Conservation (phyloP, 2,888 invertebrate genomes). For the Aelia acuminata region DNA sequence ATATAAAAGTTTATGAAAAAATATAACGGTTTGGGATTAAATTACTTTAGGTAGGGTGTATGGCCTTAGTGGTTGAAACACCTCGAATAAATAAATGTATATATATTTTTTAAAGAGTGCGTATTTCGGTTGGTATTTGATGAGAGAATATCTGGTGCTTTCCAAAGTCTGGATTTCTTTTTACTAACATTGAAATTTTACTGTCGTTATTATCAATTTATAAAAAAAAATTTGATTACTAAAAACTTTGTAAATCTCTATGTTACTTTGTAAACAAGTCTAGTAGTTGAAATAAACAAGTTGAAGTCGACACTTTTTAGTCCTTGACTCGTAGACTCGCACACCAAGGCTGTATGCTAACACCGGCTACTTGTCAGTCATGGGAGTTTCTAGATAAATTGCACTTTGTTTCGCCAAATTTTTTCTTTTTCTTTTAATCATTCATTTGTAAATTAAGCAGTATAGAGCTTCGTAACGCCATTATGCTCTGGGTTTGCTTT, state of each 20-base stretch:
- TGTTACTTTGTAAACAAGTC: not conserved
- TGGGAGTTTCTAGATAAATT: constrained; percentile 43
- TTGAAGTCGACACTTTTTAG: not conserved
- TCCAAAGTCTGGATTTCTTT: too few relatives aligned
- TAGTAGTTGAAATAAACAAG: not conserved
- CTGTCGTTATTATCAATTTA: too few relatives aligned
- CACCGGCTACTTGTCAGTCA: constrained; percentile 1
- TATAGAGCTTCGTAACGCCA: not conserved
- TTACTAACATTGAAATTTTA: too few relatives aligned
- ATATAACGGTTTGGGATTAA: too few relatives aligned
- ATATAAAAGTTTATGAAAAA: too few relatives aligned
- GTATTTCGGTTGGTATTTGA: too few relatives aligned
- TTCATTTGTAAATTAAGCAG: constrained; percentile 10
- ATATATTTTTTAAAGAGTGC: too few relatives aligned
- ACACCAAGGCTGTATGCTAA: constrained; percentile 46
- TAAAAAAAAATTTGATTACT: not conserved
- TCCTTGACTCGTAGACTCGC: not conserved
- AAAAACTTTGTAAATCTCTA: not conserved
- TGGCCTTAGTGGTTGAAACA: too few relatives aligned
- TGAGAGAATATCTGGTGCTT: too few relatives aligned
- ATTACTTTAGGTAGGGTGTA: too few relatives aligned
- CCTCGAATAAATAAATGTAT: too few relatives aligned
- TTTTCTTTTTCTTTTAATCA: not conserved
- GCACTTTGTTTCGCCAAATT: not conserved
- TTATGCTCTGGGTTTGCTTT: not conserved